Evolutionary conservation across 1,140 invertebrate genomes (phyloP).

Genomic region (Amphibalanus amphitrite): DNA sequence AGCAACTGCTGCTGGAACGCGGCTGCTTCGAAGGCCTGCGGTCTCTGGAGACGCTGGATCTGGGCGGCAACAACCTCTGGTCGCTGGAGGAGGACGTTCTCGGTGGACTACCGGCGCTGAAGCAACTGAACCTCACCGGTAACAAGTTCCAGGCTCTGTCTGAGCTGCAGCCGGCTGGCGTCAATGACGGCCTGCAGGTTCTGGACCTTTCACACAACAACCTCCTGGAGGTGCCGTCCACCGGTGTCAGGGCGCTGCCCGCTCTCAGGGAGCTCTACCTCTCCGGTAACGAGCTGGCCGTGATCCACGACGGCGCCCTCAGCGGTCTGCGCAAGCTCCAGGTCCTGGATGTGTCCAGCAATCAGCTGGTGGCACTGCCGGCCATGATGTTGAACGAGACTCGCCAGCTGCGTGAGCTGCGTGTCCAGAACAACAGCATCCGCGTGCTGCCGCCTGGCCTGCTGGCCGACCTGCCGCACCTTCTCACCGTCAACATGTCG

Average conservation of each 20-base stretch:
- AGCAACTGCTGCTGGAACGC: not conserved
- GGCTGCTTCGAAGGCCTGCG: not conserved
- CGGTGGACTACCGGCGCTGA: not conserved
- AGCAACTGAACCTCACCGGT: not conserved
- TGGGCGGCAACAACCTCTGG: not conserved
- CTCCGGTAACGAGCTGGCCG: not conserved
- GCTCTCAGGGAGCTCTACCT: not conserved
- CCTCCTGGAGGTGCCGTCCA: not conserved
- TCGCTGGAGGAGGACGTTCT: not conserved
- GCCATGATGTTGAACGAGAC: conserved; percentile 35
- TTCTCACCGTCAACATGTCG: conserved; percentile 49
- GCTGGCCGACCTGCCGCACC: conserved; percentile 51
- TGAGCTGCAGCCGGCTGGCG: not conserved
- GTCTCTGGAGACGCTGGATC: not conserved
- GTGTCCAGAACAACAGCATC: conserved; percentile 41
- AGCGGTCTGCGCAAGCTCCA: not conserved
- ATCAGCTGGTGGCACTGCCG: conserved; percentile 48
- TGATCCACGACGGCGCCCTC: not conserved
- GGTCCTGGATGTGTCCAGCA: conserved; percentile 60
- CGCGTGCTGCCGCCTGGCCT: conserved; percentile 65
- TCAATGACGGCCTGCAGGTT: not conserved
- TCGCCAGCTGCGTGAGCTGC: conserved; percentile 50
- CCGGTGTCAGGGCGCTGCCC: not conserved
- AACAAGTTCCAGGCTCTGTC: not conserved
- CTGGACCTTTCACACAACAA: not conserved